Percentiles rank a stretch among this genome's conserved stretches.
Evolutionary conservation across 2,797 vertebrate species (phyloP).

Genomic region (Sebastes alutus): DNA sequence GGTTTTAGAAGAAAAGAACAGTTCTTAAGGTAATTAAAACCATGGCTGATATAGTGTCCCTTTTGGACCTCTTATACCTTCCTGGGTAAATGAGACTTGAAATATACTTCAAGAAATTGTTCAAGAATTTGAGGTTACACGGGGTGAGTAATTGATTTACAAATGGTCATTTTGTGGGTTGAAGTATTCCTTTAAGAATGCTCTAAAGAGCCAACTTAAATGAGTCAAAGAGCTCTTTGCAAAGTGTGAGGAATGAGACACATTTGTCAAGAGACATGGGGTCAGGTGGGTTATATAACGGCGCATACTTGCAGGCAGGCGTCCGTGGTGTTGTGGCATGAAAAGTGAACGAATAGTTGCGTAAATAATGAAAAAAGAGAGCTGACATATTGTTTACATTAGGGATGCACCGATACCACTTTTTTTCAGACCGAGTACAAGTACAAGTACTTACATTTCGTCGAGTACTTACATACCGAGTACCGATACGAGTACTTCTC

Average conservation of each 20-base stretch:
- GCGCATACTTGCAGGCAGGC: not conserved
- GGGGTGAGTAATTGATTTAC: not conserved
- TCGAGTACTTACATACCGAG: no score
- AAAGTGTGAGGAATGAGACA: not conserved
- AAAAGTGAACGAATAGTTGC: not conserved
- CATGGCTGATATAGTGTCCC: not conserved
- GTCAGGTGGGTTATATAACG: not conserved
- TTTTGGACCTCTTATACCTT: not conserved
- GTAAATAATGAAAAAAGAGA: not conserved
- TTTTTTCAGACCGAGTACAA: no score
- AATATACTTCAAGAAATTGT: not conserved
- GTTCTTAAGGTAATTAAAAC: slow-evolving; percentile 6
- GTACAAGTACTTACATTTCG: no score
- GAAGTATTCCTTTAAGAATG: not conserved
- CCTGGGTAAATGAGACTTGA: not conserved
- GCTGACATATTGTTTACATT: not conserved
- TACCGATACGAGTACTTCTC: no score
- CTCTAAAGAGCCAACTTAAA: not conserved
- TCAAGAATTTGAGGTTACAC: not conserved
- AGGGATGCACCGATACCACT: no score
- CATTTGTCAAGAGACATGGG: not conserved
- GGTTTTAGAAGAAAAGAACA: slow-evolving; percentile 1
- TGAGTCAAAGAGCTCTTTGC: not conserved
- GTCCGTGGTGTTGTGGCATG: not conserved
- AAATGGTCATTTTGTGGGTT: not conserved